Conservation (phyloP, 2,113 vertebrate species). For the Entosphenus tridentatus region DNA sequence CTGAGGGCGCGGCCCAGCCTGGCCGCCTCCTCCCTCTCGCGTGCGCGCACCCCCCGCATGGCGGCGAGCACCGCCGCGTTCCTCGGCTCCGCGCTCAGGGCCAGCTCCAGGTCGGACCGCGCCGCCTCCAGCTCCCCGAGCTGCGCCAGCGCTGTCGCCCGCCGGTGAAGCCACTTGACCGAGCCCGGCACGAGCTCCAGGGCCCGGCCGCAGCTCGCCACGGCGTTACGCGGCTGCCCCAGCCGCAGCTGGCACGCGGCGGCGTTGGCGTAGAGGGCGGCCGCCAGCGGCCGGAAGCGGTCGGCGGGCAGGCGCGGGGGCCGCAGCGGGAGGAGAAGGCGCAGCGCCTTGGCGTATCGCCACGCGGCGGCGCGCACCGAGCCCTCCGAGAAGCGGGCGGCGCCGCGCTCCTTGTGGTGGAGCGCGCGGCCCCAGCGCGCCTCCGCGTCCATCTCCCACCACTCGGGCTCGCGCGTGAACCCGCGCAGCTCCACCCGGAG, state of each 20-base stretch:
- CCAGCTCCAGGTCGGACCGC: slow-evolving; percentile 26
- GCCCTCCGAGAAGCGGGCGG: slow-evolving; percentile 32
- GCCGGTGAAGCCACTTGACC: slow-evolving; percentile 46
- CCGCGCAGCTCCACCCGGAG: slow-evolving; percentile 24
- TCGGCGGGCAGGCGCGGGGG: slow-evolving; percentile 16
- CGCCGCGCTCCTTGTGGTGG: slow-evolving; percentile 31
- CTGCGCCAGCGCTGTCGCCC: slow-evolving; percentile 38
- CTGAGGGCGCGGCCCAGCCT: slow-evolving; percentile 40
- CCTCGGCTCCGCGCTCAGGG: slow-evolving; percentile 37
- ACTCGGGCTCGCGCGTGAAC: slow-evolving; percentile 30
- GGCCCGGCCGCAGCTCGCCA: slow-evolving; percentile 32
- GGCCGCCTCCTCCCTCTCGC: slow-evolving; percentile 27
- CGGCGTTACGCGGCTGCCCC: slow-evolving; percentile 31
- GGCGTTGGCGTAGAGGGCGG: slow-evolving; percentile 43
- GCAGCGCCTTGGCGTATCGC: slow-evolving; percentile 40
- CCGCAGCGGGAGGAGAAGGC: slow-evolving; percentile 31
- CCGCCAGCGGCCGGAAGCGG: slow-evolving; percentile 24
- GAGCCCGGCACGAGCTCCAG: slow-evolving; percentile 31
- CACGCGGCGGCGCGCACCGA: slow-evolving; percentile 36
- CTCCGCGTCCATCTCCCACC: slow-evolving; percentile 33
- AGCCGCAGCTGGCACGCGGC: slow-evolving; percentile 49
- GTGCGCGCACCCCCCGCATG: slow-evolving; percentile 27
- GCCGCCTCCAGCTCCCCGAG: slow-evolving; percentile 42
- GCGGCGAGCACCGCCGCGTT: slow-evolving; percentile 38
- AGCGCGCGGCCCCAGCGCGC: slow-evolving; percentile 34